Evolutionary conservation across 2,888 invertebrate species (phyloP), one percentile per base, ranked within the genome.

Genomic region (Phanerotoma sp.): DNA sequence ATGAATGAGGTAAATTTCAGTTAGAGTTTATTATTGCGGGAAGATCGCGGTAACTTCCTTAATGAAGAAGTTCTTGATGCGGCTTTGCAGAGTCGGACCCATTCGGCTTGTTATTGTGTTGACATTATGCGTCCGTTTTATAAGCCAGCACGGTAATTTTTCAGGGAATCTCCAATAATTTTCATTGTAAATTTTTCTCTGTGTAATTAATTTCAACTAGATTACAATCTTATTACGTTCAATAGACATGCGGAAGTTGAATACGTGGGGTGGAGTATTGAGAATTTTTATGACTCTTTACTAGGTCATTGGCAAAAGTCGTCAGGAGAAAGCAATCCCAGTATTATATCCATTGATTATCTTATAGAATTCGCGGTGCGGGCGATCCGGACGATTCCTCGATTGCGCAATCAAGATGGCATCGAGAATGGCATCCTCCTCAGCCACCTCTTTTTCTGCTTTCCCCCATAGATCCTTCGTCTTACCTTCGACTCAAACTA

Each of bases 361-460:
- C 70, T 65, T 66, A 38, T 40, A 62, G 65, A 70, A 70, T 69
- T 66, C 69, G 40, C 30, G 45, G 30, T 32, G 30, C 20, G 45
- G 32, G 58, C 38, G 49, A 67, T 68, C 32, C 25, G 32, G 53
- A 55, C 50, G 44, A 51, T 47, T 48, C 44, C 69, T 71, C 71
- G 71, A 72, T 73, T 69, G 71, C 70, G 71, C 74, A 74, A 74
- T 74, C 72, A 73, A 74, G 72, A 71, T 72, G 70, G 70, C 72
- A 73, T 70, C 71, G 72, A 65, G 72, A 72, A 72, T 71, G 72
- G 72, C 70, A 74, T 74, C 70, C 47, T 72, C 45, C 42, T 40
- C 50, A 44, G 10, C 30, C 25, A 32, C 32, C 33, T 33, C 46
- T 22, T 25, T 32, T 50, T 11, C 20, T 13, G 11, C 15, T 15